A percentile compares a stretch with the other conserved stretches of the same genome.
phyloP scores from a whole-genome alignment of 2,888 invertebrate genomes.

The Cistogaster globosa region DNA sequence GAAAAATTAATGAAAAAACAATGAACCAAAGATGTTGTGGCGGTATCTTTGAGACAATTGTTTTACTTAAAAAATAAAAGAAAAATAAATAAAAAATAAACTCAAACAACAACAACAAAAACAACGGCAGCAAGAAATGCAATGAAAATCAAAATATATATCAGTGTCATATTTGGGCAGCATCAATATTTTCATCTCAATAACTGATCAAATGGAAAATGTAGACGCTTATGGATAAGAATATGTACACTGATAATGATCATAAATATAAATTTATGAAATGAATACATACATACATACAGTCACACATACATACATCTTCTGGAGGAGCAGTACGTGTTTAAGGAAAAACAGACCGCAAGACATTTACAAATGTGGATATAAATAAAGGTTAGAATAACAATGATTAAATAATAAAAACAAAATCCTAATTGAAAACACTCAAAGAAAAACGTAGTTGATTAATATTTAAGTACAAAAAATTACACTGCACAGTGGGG shows the following conservation, averaged over 20 bases:
- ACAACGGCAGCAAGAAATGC: not conserved
- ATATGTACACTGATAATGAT: not conserved
- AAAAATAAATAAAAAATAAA: slow-evolving; percentile 29
- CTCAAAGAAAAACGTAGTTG: slow-evolving; percentile 35
- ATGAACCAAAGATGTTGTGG: slow-evolving; percentile 24
- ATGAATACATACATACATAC: slow-evolving; percentile 1
- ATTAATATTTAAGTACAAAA: not conserved
- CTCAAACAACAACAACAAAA: not conserved
- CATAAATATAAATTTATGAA: slow-evolving; percentile 44
- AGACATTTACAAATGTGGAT: slow-evolving; percentile 29
- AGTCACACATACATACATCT: slow-evolving; percentile 3
- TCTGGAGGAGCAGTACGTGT: slow-evolving; percentile 14
- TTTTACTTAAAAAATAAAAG: slow-evolving; percentile 52
- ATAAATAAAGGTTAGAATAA: slow-evolving; percentile 24
- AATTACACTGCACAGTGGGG: too few species aligned
- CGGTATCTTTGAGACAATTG: slow-evolving; percentile 68
- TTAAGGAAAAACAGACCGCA: slow-evolving; percentile 47
- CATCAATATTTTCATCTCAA: slow-evolving; percentile 45
- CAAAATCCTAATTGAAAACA: slow-evolving; percentile 45
- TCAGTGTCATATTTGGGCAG: slow-evolving; percentile 63
- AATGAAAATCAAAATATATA: slow-evolving; percentile 60
- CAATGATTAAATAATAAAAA: slow-evolving; percentile 43
- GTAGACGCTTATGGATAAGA: slow-evolving; percentile 37
- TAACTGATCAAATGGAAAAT: slow-evolving; percentile 33
- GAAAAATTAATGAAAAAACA: slow-evolving; percentile 61